Base-by-base conservation (phyloP, 2,797 vertebrate species). In the Hipposideros larvatus region DNA sequence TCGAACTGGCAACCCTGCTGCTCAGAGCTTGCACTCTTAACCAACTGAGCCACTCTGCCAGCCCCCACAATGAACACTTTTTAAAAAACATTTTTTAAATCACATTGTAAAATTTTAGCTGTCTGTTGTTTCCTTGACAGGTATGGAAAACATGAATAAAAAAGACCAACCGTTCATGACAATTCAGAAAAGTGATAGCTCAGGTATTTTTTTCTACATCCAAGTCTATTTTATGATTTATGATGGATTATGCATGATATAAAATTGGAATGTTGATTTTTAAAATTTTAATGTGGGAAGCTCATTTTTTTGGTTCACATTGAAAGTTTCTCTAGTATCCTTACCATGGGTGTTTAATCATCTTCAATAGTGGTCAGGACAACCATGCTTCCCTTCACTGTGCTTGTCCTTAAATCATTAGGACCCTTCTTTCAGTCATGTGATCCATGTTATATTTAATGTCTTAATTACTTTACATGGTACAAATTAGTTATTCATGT, bases 171-270 rank as follows among this genome's bases (percentile, higher is more conserved):
- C 80, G 0, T 98, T 99, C 90, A 79, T 97, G 96, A 98, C 98
- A 87, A 96, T 85, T 94, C 96, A 87, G 86, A 98, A 98, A 97
- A 97, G 89, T 57, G 97, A 98, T 95, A 98, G 98, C 96, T 92
- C 90, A 97, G 99, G 99, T 99, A 99, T 96, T 98, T 95, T 22
- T 51, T 87, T 61, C 84, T 94, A 63, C 61, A 1, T 74, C 0
- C 65, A 57, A 65, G 66, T 95, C 37, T 63, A 24, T 97, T 66
- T 77, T 92, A 80, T 71, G 87, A 28, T 82, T 96, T 91, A 79
- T 78, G 5, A 2, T 65, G 26, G 1, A 79, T 70, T 92, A 87
- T 96, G 43, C 1, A 90, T 63, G 63, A 87, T 51, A 10, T n/a
- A 1, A 16, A 63, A 75, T 94, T 96, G 43, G 57, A 96, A 63